Percentiles rank a stretch among this genome's conserved stretches.
Conservation (phyloP, 2,888 invertebrate genomes). For the Mayetiola destructor region DNA sequence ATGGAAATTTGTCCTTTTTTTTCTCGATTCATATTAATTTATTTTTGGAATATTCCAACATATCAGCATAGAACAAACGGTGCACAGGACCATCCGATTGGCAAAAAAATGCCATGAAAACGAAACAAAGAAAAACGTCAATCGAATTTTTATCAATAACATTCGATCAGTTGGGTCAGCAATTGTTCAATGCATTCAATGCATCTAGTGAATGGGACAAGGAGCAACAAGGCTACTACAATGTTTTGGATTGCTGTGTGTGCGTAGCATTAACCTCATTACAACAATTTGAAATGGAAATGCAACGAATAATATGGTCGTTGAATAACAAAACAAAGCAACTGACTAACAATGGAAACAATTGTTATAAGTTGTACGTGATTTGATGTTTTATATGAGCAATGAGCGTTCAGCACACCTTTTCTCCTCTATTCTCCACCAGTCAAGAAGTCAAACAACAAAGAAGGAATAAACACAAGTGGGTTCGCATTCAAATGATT, state of each 20-base stretch:
- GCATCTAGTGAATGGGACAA: not conserved
- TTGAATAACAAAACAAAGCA: not conserved
- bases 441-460: not conserved
- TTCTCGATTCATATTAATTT: too few relatives aligned
- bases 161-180: too few relatives aligned
- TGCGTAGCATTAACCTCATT: slow-evolving; percentile 4
- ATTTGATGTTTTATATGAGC: not conserved
- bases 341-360: slow-evolving; percentile 3
- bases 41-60: too few relatives aligned
- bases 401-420: too few relatives aligned
- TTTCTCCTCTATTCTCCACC: not conserved
- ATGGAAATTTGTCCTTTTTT: too few relatives aligned
- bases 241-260: not conserved
- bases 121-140: not conserved
- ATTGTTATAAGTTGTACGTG: slow-evolving; percentile 3
- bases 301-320: not conserved
- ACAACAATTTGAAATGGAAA: slow-evolving; percentile 6
- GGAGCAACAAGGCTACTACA: not conserved
- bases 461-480: not conserved
- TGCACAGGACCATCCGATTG: too few relatives aligned
- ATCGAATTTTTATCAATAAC: not conserved
- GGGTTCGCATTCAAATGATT: not conserved
- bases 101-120: too few relatives aligned
- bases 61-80: too few relatives aligned
- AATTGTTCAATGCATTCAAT: not conserved